phyloP scores from a whole-genome alignment of 2,113 vertebrate species.

The Craseonycteris thonglongyai region DNA sequence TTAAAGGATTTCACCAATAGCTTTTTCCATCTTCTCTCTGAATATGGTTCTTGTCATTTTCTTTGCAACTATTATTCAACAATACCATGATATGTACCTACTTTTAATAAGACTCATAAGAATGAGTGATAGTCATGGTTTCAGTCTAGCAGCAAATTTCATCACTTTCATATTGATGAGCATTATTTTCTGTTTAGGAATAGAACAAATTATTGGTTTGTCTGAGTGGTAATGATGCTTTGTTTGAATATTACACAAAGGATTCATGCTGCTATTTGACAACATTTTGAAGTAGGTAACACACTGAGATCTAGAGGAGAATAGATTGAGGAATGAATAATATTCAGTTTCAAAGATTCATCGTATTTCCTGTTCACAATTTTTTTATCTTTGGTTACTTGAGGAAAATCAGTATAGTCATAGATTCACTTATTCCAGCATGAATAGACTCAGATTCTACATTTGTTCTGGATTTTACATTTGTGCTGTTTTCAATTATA shows the following conservation, averaged over 20 bases:
- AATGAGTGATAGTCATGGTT: not conserved
- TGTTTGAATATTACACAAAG: not conserved
- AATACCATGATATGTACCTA: not conserved
- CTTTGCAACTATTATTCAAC: not conserved
- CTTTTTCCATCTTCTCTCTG: not conserved
- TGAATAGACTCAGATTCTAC: not conserved
- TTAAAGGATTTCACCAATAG: not conserved
- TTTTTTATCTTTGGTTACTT: not conserved
- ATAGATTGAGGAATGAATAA: not conserved
- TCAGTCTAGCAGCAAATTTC: not conserved
- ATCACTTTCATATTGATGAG: not conserved
- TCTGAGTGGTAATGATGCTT: not conserved
- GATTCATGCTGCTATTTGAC: not conserved
- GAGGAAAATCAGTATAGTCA: not conserved
- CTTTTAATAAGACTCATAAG: not conserved
- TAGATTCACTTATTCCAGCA: not conserved
- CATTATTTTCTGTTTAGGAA: not conserved
- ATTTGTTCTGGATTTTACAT: not conserved
- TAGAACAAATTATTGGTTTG: not conserved
- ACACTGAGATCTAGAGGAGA: not conserved
- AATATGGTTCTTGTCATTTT: slow-evolving; percentile 11
- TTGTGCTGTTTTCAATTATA: not conserved
- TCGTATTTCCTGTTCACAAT: not conserved
- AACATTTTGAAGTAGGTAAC: not conserved
- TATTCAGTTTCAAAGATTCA: not conserved